Base-by-base conservation (phyloP, 2,113 vertebrate genomes). In the Pseudolaguvia tuberculata region DNA sequence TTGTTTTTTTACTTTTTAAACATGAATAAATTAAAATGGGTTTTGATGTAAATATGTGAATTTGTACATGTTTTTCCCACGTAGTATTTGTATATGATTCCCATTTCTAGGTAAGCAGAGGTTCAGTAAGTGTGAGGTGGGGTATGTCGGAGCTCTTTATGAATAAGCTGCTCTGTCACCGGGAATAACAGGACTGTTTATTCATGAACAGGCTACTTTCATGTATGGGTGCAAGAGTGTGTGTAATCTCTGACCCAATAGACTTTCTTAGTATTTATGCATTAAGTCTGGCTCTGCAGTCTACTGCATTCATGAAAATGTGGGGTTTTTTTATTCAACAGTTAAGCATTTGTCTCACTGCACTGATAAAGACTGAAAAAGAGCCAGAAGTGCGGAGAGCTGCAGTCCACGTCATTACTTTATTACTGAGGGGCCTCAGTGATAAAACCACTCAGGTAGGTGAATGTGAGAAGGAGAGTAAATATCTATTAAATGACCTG, bases 361-460 rank as follows among this genome's bases (percentile, higher is more conserved):
- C 94, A 1, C 56, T 96, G 53, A 92, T 94, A 65, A 94, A 88
- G 83, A 96, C 89, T 0, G 96, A 98, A 82, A 86, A 59, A 2
- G 88, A 95, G 75, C 90, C 85, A 0, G 92, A 94, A 70, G 96
- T 96, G 68, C 93, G 95, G 66, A 89, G 95, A 88, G 97, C 96
- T 0, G 95, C 94, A 0, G 84, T 98, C 70, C 94, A 98, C 0
- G 93, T 97, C 62, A 90, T 98, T 70, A 89, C 90, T 59, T 15
- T 94, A 77, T 87, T 98, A 83, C 90, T 99, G 4, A 89, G 90
- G 65, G 97, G 96, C 52, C 94, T 98, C 76, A 90, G 94, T 12
- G 88, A 93, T 63, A 92, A 90, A 84, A 87, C 91, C 55, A 93
- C 95, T 0, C 91, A 96, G 93, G 96, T 96, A 85, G 83, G 88